Conservation (phyloP, 2,888 invertebrate genomes). For the Lysandra coridon region DNA sequence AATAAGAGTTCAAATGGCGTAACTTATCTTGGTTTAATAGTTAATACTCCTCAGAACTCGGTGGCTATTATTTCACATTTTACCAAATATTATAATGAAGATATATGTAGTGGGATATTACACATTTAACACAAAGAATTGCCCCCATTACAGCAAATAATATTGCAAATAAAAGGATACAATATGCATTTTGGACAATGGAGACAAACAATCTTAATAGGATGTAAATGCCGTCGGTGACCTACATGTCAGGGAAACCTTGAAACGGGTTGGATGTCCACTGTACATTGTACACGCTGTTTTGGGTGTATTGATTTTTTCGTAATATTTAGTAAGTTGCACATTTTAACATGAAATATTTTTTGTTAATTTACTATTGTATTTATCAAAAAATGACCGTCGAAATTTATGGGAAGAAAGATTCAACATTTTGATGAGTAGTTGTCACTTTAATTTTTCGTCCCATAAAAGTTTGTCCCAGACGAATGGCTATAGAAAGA, state of each 20-base stretch:
- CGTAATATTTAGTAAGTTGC: no score
- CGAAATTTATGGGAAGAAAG: no score
- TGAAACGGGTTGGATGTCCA: background rate
- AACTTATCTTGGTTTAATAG: background rate
- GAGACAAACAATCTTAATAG: background rate
- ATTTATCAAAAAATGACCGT: no score
- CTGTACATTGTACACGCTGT: background rate
- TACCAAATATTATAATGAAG: background rate
- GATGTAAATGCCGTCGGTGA: background rate
- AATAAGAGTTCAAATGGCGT: background rate
- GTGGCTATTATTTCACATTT: background rate
- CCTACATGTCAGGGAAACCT: background rate
- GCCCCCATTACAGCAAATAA: background rate
- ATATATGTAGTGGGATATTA: no score
- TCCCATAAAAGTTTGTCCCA: no score
- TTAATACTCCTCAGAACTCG: background rate
- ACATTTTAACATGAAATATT: no score
- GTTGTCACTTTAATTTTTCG: no score
- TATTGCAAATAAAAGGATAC: background rate
- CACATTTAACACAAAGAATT: no score
- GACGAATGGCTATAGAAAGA: no score
- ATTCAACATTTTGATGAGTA: no score
- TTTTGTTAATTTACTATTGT: no score
- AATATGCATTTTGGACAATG: background rate
- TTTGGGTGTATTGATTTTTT: no score